phyloP scores from a whole-genome alignment of 2,888 invertebrate genomes.

The Apomyelois bistriatella region DNA sequence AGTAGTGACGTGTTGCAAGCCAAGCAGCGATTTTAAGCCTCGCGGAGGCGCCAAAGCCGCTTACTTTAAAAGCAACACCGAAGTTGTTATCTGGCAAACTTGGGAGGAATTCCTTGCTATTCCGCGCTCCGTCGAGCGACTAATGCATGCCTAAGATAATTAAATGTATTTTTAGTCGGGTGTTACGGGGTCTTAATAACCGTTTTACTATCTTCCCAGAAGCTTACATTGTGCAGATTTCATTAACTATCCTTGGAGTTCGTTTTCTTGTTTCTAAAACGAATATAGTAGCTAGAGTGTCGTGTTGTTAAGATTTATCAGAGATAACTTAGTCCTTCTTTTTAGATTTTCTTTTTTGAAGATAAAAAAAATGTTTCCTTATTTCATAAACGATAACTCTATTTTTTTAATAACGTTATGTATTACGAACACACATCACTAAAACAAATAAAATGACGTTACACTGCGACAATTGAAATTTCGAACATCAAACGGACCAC shows the following conservation, averaged over 20 bases:
- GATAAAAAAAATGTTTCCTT: too few species aligned
- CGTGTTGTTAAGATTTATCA: too few species aligned
- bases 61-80: conserved; percentile 59
- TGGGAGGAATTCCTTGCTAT: conserved; percentile 28
- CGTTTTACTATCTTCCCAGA: conserved; percentile 26
- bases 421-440: neutral
- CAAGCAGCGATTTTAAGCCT: conserved; percentile 23
- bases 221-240: conserved; percentile 12
- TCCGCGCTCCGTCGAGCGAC: conserved; percentile 29
- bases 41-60: conserved; percentile 45
- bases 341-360: too few species aligned
- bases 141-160: conserved; percentile 33
- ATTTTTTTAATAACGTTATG: too few species aligned
- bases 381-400: too few species aligned
- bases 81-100: conserved; percentile 33
- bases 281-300: neutral
- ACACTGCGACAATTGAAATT: neutral
- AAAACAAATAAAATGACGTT: neutral
- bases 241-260: neutral
- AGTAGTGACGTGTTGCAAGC: conserved; percentile 12
- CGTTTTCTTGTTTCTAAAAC: neutral
- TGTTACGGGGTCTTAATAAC: conserved; percentile 26
- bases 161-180: conserved; percentile 35
- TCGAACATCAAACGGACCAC: conserved; percentile 39
- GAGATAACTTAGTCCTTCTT: too few species aligned